Base-by-base conservation (phyloP, 2,113 vertebrate species). In the Dasypus novemcinctus region DNA sequence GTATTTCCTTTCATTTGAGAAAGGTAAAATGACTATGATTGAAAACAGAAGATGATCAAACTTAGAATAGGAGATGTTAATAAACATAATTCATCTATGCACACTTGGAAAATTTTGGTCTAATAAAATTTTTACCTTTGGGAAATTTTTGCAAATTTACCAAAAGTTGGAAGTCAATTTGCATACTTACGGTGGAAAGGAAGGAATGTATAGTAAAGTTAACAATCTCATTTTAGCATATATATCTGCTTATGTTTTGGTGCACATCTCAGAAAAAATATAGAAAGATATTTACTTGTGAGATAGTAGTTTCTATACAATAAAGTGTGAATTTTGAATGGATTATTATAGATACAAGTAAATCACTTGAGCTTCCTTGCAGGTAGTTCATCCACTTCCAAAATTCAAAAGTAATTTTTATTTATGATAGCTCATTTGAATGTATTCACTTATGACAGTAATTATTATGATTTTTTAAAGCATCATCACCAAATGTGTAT, bases 391-490 rank as follows among this genome's bases (percentile, higher is more conserved):
- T 36, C 14, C 6, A 78, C 25, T 78, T 92, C 13, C 10, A 4
- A 61, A 90, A 68, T 41, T 74, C n/a, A 79, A 38, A 78, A 93
- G 38, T 74, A 21, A 61, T n/a, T 69, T 81, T 38, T 57, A 61
- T 59, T 90, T 49, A 36, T 15, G 1, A 25, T 78, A 79, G 6
- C 59, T 93, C 31, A 80, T 36, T 85, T 88, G 31, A 11, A 71
- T 66, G 85, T 85, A 52, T 76, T 84, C 69, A 57, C 43, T 61
- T 68, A 59, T 68, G 36, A 57, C 31, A 72, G 36, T 5, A 72
- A 54, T 92, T 76, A n/a, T 69, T 59, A 86, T 92, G 15, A 57
- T 92, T 38, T 90, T 90, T 81, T 33, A 69, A 96, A 93, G 66
- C 2, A 74, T 72, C 33, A 64, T 61, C 36, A 31, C 7, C 54